These are phyloP conservation scores for Botia almorhae DNA, from an alignment of 2,797 vertebrate species.

Conservation along the genomic window DNA sequence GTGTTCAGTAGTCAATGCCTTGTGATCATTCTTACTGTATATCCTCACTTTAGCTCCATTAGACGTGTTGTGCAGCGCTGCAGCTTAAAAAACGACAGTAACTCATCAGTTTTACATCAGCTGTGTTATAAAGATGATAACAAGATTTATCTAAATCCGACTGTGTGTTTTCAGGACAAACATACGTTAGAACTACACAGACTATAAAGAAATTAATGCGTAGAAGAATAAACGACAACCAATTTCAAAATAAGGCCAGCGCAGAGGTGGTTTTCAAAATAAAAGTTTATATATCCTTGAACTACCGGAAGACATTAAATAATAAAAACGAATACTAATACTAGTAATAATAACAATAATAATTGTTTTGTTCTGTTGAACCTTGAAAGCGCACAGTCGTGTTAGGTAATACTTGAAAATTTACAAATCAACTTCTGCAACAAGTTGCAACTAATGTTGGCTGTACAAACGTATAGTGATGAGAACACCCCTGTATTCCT, in stretches of 20 bases:
- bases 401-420: too few species aligned
- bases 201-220: neutral
- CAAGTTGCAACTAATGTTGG: too few species aligned
- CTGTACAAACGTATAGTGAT: too few species aligned
- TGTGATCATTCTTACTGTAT: neutral
- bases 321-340: neutral
- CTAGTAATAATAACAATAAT: too few species aligned
- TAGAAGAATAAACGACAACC: conserved; percentile 5
- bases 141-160: neutral
- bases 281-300: neutral
- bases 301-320: neutral
- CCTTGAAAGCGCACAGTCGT: too few species aligned
- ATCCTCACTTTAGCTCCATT: conserved; percentile 3
- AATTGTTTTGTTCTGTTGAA: too few species aligned
- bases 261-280: conserved; percentile 21
- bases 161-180: neutral
- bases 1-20: neutral
- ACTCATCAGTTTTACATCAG: neutral
- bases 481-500: too few species aligned
- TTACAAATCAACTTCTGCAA: too few species aligned
- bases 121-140: neutral
- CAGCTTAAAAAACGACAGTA: neutral
- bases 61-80: neutral
- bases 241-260: conserved; percentile 22
- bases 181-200: neutral